Evolutionary conservation across 2,113 vertebrate genomes (phyloP), one percentile per base, ranked within the genome.

Genomic region (Numida meleagris): DNA sequence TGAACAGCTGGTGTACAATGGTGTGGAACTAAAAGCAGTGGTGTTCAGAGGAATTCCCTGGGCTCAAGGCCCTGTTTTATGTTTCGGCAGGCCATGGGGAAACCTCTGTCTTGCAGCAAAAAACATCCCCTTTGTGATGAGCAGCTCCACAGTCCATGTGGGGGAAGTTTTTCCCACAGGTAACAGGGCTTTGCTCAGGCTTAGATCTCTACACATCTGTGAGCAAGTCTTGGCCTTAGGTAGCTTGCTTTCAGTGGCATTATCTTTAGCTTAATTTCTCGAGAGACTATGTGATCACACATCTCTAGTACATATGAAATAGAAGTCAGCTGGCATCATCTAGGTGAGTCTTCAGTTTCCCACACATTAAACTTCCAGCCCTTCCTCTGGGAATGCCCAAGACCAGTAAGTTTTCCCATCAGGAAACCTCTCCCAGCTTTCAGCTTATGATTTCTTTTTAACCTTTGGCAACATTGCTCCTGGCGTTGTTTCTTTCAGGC

Each of bases 361-460:
- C 2, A 3, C 36, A 14, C 13, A 6, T 67, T 88, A 90, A 78
- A 74, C 66, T 88, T 91, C 70, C 82, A 93, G 68, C 53, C 65
- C 82, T 96, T 97, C 95, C 95, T 94, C 72, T 95, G 86, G 82
- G 90, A 94, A 65, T 63, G 68, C 65, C 80, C 77, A 88, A 74
- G 46, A 58, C 8, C 34, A 81, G 40, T 93, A 93, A 61, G 61
- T 83, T 93, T 96, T 95, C 93, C 91, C 27, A 72, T 90, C 96
- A 96, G 96, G 95, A 97, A 97, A 93, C 95, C 87, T 93, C 94
- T 86, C 93, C 96, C 90, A 85, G 3, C 34, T 93, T 90, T 33
- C 82, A 93, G 67, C 51, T 85, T 78, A 63, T 80, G 51, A 45
- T 48, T 86, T 86, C 43, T 83, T 94, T 92, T 89, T 89, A 83